phyloP scores from a whole-genome alignment of 2,113 vertebrate species.

The Hystrix brachyura region DNA sequence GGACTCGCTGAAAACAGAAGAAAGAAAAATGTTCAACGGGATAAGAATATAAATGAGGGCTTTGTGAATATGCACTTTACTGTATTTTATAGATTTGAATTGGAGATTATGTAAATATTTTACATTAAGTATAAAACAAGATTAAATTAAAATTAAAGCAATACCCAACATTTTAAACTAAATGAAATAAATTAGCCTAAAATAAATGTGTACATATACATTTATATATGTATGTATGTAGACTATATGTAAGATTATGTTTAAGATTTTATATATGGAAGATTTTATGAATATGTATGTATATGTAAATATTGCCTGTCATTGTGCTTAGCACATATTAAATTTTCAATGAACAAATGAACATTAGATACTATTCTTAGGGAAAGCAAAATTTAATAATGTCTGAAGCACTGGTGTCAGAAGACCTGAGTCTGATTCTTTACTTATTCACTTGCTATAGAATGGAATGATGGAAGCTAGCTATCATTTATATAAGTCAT shows the following conservation, averaged over 20 bases:
- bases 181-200: neutral
- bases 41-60: neutral
- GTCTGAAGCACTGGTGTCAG: neutral
- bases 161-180: neutral
- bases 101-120: neutral
- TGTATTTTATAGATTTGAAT: neutral
- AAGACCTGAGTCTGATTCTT: neutral
- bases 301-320: neutral
- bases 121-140: neutral
- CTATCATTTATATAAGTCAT: neutral
- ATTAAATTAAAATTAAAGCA: neutral
- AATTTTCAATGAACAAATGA: neutral
- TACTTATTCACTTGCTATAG: neutral
- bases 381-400: neutral
- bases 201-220: neutral
- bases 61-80: neutral
- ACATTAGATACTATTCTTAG: neutral
- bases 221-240: too few species aligned
- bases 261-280: too few species aligned
- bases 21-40: neutral
- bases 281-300: too few species aligned
- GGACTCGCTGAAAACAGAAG: neutral
- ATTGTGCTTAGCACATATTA: neutral
- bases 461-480: neutral
- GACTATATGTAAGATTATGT: too few species aligned